phyloP scores from a whole-genome alignment of 2,797 vertebrate species.

The Gorsachius magnificus region DNA sequence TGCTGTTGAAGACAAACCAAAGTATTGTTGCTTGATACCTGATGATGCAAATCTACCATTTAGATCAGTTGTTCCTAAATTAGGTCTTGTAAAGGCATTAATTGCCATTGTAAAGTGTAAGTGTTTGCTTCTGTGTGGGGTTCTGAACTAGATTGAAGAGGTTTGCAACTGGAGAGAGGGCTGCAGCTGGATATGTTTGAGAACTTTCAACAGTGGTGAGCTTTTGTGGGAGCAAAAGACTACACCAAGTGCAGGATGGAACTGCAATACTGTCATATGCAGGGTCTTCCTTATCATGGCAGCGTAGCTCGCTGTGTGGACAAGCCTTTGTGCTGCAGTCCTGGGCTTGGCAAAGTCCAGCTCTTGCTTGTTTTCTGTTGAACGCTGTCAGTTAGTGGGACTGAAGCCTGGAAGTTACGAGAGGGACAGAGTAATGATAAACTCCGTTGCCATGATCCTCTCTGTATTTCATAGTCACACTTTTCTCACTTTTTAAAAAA shows the following conservation, averaged over 20 bases:
- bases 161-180: background rate
- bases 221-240: background rate
- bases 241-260: background rate
- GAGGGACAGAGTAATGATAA: background rate
- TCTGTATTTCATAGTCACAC: background rate
- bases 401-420: background rate
- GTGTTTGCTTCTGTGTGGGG: background rate
- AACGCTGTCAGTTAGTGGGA: background rate
- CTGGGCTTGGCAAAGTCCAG: background rate
- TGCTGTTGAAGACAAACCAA: background rate
- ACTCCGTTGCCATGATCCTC: background rate
- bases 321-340: background rate
- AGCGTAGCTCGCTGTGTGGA: rapidly evolving
- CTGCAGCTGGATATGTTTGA: background rate
- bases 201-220: background rate
- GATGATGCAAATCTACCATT: background rate
- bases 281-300: background rate
- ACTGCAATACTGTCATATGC: background rate
- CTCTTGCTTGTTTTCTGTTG: background rate
- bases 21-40: rapidly evolving
- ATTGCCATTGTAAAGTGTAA: background rate
- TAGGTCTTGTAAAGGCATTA: background rate
- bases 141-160: background rate
- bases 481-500: background rate
- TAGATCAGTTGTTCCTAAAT: background rate